These are phyloP conservation scores for Esox niger DNA, from an alignment of 2,113 vertebrate species.

Conservation along the genomic window DNA sequence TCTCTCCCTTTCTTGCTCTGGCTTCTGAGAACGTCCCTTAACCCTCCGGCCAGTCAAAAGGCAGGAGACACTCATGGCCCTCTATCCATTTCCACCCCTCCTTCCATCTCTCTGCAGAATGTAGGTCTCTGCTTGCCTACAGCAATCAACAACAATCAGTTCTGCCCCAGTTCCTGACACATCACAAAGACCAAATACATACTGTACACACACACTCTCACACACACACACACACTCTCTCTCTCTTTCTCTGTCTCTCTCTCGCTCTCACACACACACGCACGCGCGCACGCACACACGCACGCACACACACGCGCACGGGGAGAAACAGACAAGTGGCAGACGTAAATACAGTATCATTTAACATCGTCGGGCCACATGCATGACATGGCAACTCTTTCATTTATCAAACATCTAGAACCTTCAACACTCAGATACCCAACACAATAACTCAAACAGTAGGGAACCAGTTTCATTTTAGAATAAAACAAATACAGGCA, in stretches of 20 bases:
- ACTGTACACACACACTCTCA: conserved; percentile 14
- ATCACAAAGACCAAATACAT: conserved; percentile 51
- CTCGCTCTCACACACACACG: background rate
- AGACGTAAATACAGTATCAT: background rate
- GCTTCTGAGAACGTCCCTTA: conserved; percentile 36
- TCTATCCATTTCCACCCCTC: conserved; percentile 10
- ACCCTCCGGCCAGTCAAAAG: conserved; percentile 27
- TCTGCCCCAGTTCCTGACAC: conserved; percentile 83
- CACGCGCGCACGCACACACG: background rate
- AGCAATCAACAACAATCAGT: conserved; percentile 80
- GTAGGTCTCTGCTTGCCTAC: conserved; percentile 76
- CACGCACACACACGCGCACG: background rate
- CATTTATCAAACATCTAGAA: too few species aligned
- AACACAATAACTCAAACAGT: too few species aligned
- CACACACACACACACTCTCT: background rate
- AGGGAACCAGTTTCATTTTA: too few species aligned
- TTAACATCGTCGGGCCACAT: background rate
- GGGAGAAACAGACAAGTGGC: background rate
- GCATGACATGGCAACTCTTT: background rate
- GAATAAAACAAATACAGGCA: too few species aligned
- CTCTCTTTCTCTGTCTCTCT: too few species aligned
- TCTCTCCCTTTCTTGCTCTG: conserved; percentile 14
- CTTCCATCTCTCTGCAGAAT: conserved; percentile 54
- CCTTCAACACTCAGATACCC: too few species aligned
- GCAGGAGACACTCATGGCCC: conserved; percentile 28